phyloP scores from a whole-genome alignment of 37 sponge, comb jelly and placozoan genomes.

The Geodia barretti region DNA sequence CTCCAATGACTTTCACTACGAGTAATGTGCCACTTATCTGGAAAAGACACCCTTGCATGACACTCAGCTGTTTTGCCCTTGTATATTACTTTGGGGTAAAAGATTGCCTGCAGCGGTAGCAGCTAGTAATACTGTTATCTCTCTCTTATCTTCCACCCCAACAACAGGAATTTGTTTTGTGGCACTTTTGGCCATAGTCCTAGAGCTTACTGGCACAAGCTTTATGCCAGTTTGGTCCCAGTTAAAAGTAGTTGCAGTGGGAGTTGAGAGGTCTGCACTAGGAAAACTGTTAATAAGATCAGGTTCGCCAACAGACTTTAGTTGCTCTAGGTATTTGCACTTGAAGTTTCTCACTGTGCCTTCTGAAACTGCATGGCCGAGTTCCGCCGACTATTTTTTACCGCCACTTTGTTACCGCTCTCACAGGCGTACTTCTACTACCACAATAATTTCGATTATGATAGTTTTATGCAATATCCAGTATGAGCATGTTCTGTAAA shows the following conservation, averaged over 20 bases:
- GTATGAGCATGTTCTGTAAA: too few relatives aligned
- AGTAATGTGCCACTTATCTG: conserved; percentile 19
- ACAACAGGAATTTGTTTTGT: conserved; percentile 12
- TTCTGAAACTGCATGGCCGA: neutral
- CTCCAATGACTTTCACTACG: conserved; percentile 35
- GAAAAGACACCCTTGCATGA: conserved; percentile 12
- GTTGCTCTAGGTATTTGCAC: neutral
- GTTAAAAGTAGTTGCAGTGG: too few relatives aligned
- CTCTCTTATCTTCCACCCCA: conserved; percentile 11
- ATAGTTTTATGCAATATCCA: too few relatives aligned
- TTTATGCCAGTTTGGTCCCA: conserved; percentile 15
- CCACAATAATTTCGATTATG: too few relatives aligned
- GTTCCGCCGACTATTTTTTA: neutral
- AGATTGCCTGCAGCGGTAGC: conserved; percentile 25
- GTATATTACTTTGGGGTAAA: conserved; percentile 16
- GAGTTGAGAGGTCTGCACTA: neutral
- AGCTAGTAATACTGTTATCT: conserved; percentile 21
- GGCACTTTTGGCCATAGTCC: conserved; percentile 16
- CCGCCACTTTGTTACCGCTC: neutral
- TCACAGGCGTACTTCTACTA: neutral
- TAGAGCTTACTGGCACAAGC: conserved; percentile 27
- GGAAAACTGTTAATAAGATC: neutral
- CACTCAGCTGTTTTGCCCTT: conserved; percentile 24
- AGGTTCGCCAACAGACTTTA: neutral
- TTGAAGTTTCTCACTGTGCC: neutral